Conservation (phyloP, 2,888 invertebrate genomes). For the Habrosyne pyritoides region DNA sequence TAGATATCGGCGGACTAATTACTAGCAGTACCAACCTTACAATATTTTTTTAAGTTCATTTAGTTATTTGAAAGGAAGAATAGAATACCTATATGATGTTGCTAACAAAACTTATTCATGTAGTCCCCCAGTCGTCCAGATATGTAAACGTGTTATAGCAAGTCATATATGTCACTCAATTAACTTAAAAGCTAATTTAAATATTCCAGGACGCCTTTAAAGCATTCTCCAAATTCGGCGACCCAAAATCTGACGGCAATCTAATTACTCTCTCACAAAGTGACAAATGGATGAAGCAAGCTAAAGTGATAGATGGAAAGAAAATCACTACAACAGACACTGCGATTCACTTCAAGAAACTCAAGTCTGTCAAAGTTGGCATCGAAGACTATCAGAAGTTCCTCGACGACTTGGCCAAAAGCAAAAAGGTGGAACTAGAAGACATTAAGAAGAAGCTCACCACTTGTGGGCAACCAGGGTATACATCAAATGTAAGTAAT, state of each 20-base stretch:
- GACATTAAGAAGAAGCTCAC: slow-evolving; percentile 92
- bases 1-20: no score
- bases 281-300: slow-evolving; percentile 98
- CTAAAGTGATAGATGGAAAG: slow-evolving; percentile 90
- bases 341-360: slow-evolving; percentile 94
- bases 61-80: no score
- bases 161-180: background rate
- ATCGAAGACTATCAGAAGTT: slow-evolving; percentile 92
- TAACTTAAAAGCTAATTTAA: slow-evolving; percentile 30
- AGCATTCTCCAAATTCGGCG: slow-evolving; percentile 94
- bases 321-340: slow-evolving; percentile 95
- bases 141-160: no score
- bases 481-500: slow-evolving; percentile 68
- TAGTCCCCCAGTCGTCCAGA: no score
- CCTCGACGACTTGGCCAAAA: slow-evolving; percentile 92
- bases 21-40: no score
- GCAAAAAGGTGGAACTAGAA: slow-evolving; percentile 90
- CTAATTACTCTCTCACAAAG: slow-evolving; percentile 94
- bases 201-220: slow-evolving; percentile 88
- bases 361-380: slow-evolving; percentile 91
- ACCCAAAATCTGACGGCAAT: slow-evolving; percentile 93
- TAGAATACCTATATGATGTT: no score
- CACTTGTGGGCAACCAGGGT: slow-evolving; percentile 90
- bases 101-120: no score
- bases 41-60: no score